Evolutionary conservation across 53 echinoderm and acorn worm genomes (phyloP), one percentile per base, ranked within the genome.

Genomic region (Holothuria leucospilota): DNA sequence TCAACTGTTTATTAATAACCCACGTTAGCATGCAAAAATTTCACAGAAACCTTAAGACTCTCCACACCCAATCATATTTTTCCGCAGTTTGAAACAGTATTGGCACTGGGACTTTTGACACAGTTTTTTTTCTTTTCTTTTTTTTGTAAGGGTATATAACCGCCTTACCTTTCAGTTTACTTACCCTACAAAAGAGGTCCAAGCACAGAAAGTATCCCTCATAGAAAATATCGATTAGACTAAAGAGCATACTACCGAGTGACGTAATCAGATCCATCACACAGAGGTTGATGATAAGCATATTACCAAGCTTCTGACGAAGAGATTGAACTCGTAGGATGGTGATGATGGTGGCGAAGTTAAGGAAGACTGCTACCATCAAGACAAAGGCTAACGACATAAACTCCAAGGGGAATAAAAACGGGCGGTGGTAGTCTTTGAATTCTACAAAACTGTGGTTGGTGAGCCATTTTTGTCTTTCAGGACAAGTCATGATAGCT

Each of bases 231-330:
- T 82, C 82, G 23, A 63, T 63, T 12, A 63, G 6, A 39, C 63
- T 82, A 30, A 82, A 82, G 26, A 39, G 64, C 82, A 82, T 82
- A 63, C 82, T 82, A 3, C 61, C 82, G 16, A 82, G 18, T 4
- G 82, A 15, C 9, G 82, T 41, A 8, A 82, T 15, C 11, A 82
- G 82, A 64, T 82, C 82, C 64, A 82, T 63, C 59, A 82, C 27
- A 63, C 64, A 63, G 20, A 82, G 26, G 41, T 82, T 82, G 11
- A 82, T 8, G 34, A 82, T 40, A 8, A 82, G 65, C 13, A 82
- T 82, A 20, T 63, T 82, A 30, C 26, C 20, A 20, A 38, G 41
- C 8, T 64, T 82, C 20, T 29, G n/a, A 21, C 82, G 82, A 20
- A 82, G 49, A 27, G 63, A 27, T 18, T 18, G 42, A 7, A 39